Percentiles rank a stretch among this genome's conserved stretches.
Evolutionary conservation across 2,888 invertebrate genomes (phyloP).

Genomic region (Pilophorus perplexus): DNA sequence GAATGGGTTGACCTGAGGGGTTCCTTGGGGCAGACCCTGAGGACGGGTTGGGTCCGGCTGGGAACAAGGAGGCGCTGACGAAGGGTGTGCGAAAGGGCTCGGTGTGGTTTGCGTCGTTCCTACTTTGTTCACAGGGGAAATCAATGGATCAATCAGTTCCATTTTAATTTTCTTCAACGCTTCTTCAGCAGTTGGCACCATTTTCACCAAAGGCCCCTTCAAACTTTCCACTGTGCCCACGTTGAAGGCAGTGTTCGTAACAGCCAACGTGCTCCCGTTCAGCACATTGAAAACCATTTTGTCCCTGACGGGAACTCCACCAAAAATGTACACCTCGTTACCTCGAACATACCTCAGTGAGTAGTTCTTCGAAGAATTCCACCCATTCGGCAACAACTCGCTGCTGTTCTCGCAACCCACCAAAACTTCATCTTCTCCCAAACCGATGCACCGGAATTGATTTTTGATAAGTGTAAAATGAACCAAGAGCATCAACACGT

Average conservation of each 20-base stretch:
- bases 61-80: no score
- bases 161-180: constrained; percentile 62
- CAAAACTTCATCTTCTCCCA: constrained; percentile 65
- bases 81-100: no score
- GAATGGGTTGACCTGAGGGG: no score
- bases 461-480: constrained; percentile 71
- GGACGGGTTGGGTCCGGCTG: background rate
- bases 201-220: constrained; percentile 60
- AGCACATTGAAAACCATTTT: constrained; percentile 65
- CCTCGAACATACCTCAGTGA: constrained; percentile 68
- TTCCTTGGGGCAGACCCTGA: no score
- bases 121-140: constrained; percentile 52
- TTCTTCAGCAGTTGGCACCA: constrained; percentile 64
- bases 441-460: constrained; percentile 69
- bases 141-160: constrained; percentile 64
- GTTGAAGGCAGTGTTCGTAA: constrained; percentile 63
- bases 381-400: constrained; percentile 71
- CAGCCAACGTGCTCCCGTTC: constrained; percentile 60
- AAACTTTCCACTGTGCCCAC: constrained; percentile 59
- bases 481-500: constrained; percentile 65
- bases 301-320: constrained; percentile 62
- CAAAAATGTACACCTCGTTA: constrained; percentile 64
- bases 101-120: constrained; percentile 56
- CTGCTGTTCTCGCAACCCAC: constrained; percentile 61
- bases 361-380: constrained; percentile 71